These are phyloP conservation scores for human DNA, from an alignment of 2,113 vertebrate species.

Conservation along the genomic window DNA sequence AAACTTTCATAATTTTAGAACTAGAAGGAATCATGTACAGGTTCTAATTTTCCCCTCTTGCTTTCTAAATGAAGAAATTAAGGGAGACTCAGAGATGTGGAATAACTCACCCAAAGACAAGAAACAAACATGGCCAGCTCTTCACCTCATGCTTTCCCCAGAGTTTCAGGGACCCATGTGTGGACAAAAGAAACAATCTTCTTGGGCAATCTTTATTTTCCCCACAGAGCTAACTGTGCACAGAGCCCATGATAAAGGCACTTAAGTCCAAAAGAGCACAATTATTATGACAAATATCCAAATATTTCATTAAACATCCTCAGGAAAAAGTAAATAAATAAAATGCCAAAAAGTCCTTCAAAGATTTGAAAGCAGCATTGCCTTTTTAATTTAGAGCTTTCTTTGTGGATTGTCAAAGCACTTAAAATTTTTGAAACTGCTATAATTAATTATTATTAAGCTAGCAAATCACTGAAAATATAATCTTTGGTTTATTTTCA, in stretches of 20 bases:
- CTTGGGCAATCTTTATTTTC: no score
- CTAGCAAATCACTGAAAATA: not conserved
- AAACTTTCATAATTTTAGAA: not conserved
- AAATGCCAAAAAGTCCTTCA: not conserved
- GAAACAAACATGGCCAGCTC: not conserved
- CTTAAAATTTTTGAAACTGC: not conserved
- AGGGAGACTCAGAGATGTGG: not conserved
- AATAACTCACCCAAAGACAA: not conserved
- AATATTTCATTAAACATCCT: not conserved
- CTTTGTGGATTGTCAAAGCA: not conserved
- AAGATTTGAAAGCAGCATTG: not conserved
- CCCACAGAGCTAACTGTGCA: not conserved
- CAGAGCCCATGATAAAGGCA: not conserved
- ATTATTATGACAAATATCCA: not conserved
- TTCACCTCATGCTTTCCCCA: no score
- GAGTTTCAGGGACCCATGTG: not conserved
- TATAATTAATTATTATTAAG: not conserved
- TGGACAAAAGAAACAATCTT: not conserved
- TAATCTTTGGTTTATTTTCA: not conserved
- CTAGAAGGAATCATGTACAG: not conserved
- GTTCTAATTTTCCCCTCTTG: not conserved
- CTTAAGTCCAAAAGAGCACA: not conserved
- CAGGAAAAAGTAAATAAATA: conserved; percentile 3
- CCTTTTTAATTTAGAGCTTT: not conserved
- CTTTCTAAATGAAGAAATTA: not conserved